A percentile compares a stretch with the other conserved stretches of the same genome.
Conservation (phyloP, 2,797 vertebrate genomes). For the Distichodus sexfasciatus region DNA sequence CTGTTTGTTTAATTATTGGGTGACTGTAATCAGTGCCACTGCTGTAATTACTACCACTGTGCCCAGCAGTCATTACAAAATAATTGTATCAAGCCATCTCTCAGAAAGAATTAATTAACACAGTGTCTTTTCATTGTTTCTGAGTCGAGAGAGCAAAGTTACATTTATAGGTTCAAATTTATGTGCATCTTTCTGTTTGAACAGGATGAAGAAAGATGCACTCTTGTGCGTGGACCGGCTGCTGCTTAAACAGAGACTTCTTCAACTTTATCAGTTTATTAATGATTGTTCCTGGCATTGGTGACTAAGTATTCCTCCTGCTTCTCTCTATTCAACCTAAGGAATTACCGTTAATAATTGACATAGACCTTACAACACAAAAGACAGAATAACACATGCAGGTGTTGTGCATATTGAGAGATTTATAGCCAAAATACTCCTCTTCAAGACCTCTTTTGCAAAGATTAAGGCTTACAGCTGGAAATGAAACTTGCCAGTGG, state of each 20-base stretch:
- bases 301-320: slow-evolving; percentile 10
- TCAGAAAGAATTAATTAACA: slow-evolving; percentile 58
- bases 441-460: slow-evolving; percentile 45
- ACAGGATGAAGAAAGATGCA: background rate
- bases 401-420: slow-evolving; percentile 1
- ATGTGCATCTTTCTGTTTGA: background rate
- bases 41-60: slow-evolving; percentile 73
- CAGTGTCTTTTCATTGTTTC: slow-evolving; percentile 56
- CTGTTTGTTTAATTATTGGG: slow-evolving; percentile 81
- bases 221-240: background rate
- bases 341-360: slow-evolving; percentile 12
- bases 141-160: slow-evolving; percentile 38
- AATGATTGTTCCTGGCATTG: slow-evolving; percentile 33
- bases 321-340: slow-evolving; percentile 4
- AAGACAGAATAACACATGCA: background rate
- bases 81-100: slow-evolving; percentile 62
- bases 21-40: slow-evolving; percentile 76
- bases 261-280: slow-evolving; percentile 26
- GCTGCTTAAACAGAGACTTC: slow-evolving; percentile 26
- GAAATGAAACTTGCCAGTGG: slow-evolving; percentile 56
- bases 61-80: slow-evolving; percentile 71
- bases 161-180: background rate
- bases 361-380: slow-evolving; percentile 36
- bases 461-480: slow-evolving; percentile 29
- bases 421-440: background rate